Percentiles rank a stretch among this genome's conserved stretches.
Conservation (phyloP, 2,797 vertebrate genomes). For the Xiphorhynchus erythropygius region DNA sequence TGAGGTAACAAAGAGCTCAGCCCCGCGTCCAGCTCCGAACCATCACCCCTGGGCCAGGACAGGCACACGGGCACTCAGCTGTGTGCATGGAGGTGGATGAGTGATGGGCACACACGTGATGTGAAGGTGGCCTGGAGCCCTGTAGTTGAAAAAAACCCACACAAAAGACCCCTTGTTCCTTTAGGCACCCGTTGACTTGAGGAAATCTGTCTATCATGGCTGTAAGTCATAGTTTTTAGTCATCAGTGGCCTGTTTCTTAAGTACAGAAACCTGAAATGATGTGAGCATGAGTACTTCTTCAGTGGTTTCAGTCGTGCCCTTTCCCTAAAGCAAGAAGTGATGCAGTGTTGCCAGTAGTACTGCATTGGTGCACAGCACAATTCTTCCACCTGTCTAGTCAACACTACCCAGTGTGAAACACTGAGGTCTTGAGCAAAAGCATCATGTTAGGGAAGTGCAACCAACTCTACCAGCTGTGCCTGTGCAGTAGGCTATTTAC, state of each 20-base stretch:
- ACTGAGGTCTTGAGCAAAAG: not conserved
- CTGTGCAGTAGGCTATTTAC: not conserved
- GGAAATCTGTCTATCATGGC: accelerated
- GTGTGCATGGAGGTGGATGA: accelerated
- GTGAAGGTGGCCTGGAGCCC: not conserved
- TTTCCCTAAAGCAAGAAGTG: not conserved
- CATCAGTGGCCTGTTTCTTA: not conserved
- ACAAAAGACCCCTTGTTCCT: accelerated
- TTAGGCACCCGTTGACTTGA: accelerated
- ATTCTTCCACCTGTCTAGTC: not conserved
- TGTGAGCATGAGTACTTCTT: accelerated
- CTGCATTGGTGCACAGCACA: accelerated
- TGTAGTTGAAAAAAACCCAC: not conserved
- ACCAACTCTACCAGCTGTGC: not conserved
- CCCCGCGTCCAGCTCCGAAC: accelerated
- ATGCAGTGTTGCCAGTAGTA: not conserved
- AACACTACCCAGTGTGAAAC: accelerated
- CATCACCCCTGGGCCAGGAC: accelerated
- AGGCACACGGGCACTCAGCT: accelerated
- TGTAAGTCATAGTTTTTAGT: not conserved
- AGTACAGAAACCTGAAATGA: not conserved
- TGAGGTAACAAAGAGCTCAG: not conserved
- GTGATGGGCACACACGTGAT: accelerated
- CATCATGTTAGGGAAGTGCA: accelerated
- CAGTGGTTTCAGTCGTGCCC: not conserved